Evolutionary conservation across 1,140 invertebrate species (phyloP).

Genomic region (Drosophila subobscura): DNA sequence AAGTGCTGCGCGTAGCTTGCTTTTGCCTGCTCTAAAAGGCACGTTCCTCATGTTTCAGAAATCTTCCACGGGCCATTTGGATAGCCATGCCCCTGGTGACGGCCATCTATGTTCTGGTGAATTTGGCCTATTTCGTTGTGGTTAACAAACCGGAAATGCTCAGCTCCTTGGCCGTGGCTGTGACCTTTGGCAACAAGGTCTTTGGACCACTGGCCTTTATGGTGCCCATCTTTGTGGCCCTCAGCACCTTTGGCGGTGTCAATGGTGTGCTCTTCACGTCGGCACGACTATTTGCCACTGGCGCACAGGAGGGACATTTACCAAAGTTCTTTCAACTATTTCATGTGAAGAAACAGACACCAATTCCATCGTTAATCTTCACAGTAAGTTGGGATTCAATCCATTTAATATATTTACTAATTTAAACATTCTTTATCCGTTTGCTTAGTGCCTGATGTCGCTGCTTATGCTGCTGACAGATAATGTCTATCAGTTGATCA

Average conservation of each 20-base stretch:
- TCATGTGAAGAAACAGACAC: conserved; percentile 90
- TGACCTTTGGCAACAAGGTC: conserved; percentile 91
- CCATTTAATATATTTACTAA: neutral
- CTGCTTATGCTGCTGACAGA: conserved; percentile 89
- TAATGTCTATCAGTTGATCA: conserved; percentile 89
- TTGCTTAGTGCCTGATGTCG: conserved; percentile 88
- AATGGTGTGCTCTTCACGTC: conserved; percentile 97
- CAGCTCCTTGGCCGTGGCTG: conserved; percentile 91
- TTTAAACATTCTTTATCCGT: neutral
- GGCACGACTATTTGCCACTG: conserved; percentile 90
- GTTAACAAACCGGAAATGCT: conserved; percentile 91
- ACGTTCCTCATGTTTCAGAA: conserved; percentile 85
- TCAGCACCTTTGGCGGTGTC: conserved; percentile 93
- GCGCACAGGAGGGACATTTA: conserved; percentile 92
- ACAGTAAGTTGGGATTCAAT: conserved; percentile 85
- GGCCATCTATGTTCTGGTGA: conserved; percentile 93
- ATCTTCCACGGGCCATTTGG: conserved; percentile 93
- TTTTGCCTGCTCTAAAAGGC: conserved; percentile 5
- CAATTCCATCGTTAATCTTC: conserved; percentile 91
- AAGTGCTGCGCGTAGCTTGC: conserved; percentile 39
- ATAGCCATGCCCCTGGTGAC: conserved; percentile 95
- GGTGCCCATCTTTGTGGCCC: conserved; percentile 94
- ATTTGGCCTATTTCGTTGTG: conserved; percentile 95
- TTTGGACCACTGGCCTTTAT: conserved; percentile 91
- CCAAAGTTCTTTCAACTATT: conserved; percentile 91